Base-by-base conservation (phyloP, 2,113 vertebrate species). In the Anolis sagrei region DNA sequence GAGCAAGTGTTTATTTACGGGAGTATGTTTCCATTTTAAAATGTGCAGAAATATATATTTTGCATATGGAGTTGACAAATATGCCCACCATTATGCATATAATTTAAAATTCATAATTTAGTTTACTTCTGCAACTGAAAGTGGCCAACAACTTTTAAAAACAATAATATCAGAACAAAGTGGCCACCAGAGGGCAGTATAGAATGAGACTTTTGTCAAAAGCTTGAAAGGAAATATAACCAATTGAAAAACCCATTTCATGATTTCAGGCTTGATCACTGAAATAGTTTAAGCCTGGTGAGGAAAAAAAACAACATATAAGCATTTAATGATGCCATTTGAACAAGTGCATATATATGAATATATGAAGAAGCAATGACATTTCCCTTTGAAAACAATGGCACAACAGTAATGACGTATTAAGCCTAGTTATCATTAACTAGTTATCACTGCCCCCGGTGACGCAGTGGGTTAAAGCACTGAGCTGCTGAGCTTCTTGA, bases 201-300 rank as follows among this genome's bases (percentile, higher is more conserved):
- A 90, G 85, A 48, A 64, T 48, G 87, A 88, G 54, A 19, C n/a
- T 19, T 25, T 16, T 0, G 0, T 14, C 32, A 10, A 36, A 68
- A 68, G 29, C 72, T 0, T 7, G 7, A 0, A 39, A 34, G 70
- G 2, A 32, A 29, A 27, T 72, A 2, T 72, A 2, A 11, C 91
- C 91, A 91, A 88, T 90, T 48, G 29, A 34, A 27, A 61, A 79
- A 85, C 14, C 29, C 29, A 19, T 32, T 61, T 49, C 13, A 18
- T 72, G 44, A 62, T 34, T 62, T 79, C 3, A 79, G 13, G 25
- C 36, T 68, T 21, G 3, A 5, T 18, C 1, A 29, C 9, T 32
- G 19, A 39, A 68, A 29, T 11, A 68, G 64, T 11, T 11, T 7
- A 29, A 68, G 64, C 7, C 54, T 58, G 62, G 62, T 25, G 62